Conservation (phyloP, 2,888 invertebrate species). For the Brenthis ino region DNA sequence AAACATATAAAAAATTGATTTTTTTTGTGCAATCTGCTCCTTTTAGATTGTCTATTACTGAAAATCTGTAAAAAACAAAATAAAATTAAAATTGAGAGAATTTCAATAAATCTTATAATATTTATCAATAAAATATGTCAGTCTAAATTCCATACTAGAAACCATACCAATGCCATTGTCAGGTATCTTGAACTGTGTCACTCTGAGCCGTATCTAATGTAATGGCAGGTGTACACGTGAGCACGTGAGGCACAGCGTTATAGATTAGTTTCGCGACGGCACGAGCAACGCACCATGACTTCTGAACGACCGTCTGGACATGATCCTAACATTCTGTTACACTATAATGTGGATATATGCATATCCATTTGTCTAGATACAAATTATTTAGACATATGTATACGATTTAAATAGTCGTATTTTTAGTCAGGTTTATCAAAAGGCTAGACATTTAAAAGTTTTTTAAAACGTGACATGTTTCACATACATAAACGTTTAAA, state of each 20-base stretch:
- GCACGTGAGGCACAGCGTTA: conserved; percentile 64
- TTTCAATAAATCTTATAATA: neutral
- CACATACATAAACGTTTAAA: no score
- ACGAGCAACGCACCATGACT: conserved; percentile 67
- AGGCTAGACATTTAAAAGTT: no score
- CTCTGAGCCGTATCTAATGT: conserved; percentile 51
- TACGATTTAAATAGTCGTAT: no score
- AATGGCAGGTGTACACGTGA: conserved; percentile 65
- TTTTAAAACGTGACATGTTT: no score
- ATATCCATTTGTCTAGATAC: neutral
- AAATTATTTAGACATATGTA: no score
- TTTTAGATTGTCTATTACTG: no score
- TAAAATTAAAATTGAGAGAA: no score
- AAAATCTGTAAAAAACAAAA: no score
- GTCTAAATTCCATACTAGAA: conserved; percentile 10
- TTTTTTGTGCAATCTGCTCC: no score
- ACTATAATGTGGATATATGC: conserved; percentile 19
- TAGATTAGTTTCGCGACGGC: conserved; percentile 66
- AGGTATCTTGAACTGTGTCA: conserved; percentile 54
- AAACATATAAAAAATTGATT: no score
- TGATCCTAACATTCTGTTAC: conserved; percentile 45
- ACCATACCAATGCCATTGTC: conserved; percentile 39
- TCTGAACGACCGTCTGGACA: conserved; percentile 48
- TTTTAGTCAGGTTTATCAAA: no score
- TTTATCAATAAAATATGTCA: neutral